Percentiles rank a stretch among this genome's conserved stretches.
These are phyloP conservation scores for Meriones unguiculatus DNA, from an alignment of 2,113 vertebrate species.

Conservation along the genomic window DNA sequence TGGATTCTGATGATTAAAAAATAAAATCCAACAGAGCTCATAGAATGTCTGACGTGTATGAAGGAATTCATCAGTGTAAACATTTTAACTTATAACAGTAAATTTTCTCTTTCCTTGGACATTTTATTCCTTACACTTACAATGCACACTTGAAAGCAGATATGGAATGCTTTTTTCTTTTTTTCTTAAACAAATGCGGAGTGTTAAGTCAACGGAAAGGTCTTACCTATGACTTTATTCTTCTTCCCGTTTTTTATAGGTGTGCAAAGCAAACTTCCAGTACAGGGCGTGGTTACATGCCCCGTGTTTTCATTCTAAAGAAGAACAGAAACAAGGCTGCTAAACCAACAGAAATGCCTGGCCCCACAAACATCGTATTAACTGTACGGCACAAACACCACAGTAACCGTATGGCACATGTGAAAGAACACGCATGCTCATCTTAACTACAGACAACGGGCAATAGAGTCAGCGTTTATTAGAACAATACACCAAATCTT, in stretches of 20 bases:
- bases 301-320: conserved; percentile 92
- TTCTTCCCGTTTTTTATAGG: conserved; percentile 98
- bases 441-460: neutral
- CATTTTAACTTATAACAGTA: neutral
- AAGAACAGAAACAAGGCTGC: conserved; percentile 71
- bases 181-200: neutral
- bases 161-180: too few relatives aligned
- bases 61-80: neutral
- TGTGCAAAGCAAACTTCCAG: conserved; percentile 96
- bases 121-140: conserved; percentile 13
- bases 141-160: conserved; percentile 16
- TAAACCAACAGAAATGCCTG: conserved; percentile 22
- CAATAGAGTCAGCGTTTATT: neutral
- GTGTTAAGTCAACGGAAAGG: neutral
- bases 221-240: conserved; percentile 98
- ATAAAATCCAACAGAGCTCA: neutral
- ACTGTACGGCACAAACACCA: neutral
- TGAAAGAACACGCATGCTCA: neutral
- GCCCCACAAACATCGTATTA: neutral
- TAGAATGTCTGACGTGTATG: neutral
- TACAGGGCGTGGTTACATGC: conserved; percentile 83
- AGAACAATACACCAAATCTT: neutral
- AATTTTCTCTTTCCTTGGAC: conserved; percentile 17
- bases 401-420: neutral
- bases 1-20: neutral